phyloP scores from a whole-genome alignment of 2,888 invertebrate species.

The Diarsia mendica region DNA sequence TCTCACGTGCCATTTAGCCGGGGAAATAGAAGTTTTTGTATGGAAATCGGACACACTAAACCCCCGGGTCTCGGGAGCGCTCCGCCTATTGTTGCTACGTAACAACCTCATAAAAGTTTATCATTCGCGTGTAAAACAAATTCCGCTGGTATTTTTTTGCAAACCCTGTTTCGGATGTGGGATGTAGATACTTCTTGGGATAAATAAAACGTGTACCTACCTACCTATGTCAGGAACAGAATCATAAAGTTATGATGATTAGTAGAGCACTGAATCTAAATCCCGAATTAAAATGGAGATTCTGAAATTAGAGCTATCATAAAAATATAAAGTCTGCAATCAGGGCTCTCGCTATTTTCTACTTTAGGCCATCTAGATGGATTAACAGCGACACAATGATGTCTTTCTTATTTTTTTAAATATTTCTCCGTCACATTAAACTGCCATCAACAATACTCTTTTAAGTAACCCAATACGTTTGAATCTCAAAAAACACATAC shows the following conservation, averaged over 20 bases:
- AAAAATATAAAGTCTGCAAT: neutral
- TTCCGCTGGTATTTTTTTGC: slow-evolving; percentile 73
- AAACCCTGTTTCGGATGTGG: slow-evolving; percentile 34
- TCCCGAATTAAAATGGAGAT: neutral
- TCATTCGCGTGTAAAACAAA: slow-evolving; percentile 82
- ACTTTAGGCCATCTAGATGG: neutral
- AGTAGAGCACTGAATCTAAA: neutral
- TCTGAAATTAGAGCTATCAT: neutral
- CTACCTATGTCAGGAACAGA: neutral
- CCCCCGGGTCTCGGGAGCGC: slow-evolving; percentile 80
- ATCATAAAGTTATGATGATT: neutral
- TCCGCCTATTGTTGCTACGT: slow-evolving; percentile 86
- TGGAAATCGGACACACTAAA: slow-evolving; percentile 89
- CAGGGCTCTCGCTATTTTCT: neutral
- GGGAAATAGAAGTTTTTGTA: slow-evolving; percentile 90
- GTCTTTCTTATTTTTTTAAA: neutral
- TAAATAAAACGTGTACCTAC: slow-evolving; percentile 17
- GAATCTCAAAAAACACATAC: slow-evolving; percentile 50
- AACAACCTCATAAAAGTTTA: slow-evolving; percentile 88
- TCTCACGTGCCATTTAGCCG: slow-evolving; percentile 89
- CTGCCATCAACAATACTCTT: neutral
- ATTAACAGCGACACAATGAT: neutral
- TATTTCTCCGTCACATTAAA: neutral
- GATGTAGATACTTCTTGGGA: slow-evolving; percentile 22
- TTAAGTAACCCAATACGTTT: slow-evolving; percentile 24